Evolutionary conservation across 1,140 invertebrate species (phyloP), one percentile per base, ranked within the genome.

Genomic region (Drosophila nigromelanica): DNA sequence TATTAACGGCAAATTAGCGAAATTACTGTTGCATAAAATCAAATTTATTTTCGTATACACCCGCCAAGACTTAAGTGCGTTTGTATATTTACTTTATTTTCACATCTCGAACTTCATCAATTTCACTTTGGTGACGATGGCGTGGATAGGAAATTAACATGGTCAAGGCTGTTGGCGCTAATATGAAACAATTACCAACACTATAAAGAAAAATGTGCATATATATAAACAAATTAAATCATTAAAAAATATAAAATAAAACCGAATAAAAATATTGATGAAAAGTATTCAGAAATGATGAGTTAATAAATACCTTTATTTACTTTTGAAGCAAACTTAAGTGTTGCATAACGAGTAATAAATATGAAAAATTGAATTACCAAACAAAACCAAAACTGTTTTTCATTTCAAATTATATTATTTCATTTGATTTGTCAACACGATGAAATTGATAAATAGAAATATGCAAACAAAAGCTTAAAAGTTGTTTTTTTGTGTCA

Each of bases 71-170:
- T 30, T 47, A 55, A 51, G 52, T 56, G 35, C 52, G 18, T 59
- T 56, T 61, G 47, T 48, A 58, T 74, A 30, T 50, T 18, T n/a
- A 27, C 14, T 58, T 66, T 48, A 51, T 54, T 66, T 72, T 75
- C 52, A 74, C 52, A 64, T 63, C 67, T 72, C 39, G 42, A 61
- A 52, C 30, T 48, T 14, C 24, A 80, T 66, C 62, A 81, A 68
- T 81, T 81, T 87, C 75, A 78, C 71, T 81, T 60, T 60, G 50
- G n/a, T n/a, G 14, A 35, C 35, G 43, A 33, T 50, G 73, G 68
- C 82, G 81, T 87, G 67, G 37, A 14, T 40, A 43, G 43, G 33
- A 63, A 81, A 86, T 87, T 69, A 87, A 67, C 67, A 82, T 78
- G 82, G 74, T 47, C 82, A 86, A 87, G 82, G 78, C 78, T 78